Conservation (phyloP, 2,797 vertebrate genomes). For the Propithecus deckenii region DNA sequence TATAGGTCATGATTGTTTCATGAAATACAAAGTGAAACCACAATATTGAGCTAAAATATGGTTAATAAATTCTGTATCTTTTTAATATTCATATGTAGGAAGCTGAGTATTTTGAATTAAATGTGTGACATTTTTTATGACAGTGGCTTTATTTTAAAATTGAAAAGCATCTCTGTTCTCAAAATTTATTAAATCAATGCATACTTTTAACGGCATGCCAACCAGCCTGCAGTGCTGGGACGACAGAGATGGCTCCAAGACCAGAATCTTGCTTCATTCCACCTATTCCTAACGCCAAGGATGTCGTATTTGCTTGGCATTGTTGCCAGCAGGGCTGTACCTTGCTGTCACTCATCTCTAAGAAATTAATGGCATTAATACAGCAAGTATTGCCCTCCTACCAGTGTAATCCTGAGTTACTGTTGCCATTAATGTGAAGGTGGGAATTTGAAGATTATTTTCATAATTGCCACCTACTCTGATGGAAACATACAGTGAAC, state of each 20-base stretch:
- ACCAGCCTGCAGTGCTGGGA: background rate
- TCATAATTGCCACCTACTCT: slow-evolving; percentile 51
- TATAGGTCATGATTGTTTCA: background rate
- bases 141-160: background rate
- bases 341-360: background rate
- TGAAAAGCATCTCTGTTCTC: background rate
- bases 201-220: background rate
- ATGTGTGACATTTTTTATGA: background rate
- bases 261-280: background rate
- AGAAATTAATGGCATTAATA: slow-evolving; percentile 46
- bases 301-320: background rate
- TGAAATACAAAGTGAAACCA: background rate
- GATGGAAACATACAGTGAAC: slow-evolving; percentile 53
- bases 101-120: background rate
- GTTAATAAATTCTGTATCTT: background rate
- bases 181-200: background rate
- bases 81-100: background rate
- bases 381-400: background rate
- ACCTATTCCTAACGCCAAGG: background rate
- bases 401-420: background rate
- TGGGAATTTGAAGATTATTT: slow-evolving; percentile 63
- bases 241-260: background rate
- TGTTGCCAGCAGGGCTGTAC: background rate
- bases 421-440: background rate
- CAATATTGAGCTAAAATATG: background rate